These are phyloP conservation scores for Danio jaintianensis DNA, from an alignment of 2,797 vertebrate species.

Conservation along the genomic window DNA sequence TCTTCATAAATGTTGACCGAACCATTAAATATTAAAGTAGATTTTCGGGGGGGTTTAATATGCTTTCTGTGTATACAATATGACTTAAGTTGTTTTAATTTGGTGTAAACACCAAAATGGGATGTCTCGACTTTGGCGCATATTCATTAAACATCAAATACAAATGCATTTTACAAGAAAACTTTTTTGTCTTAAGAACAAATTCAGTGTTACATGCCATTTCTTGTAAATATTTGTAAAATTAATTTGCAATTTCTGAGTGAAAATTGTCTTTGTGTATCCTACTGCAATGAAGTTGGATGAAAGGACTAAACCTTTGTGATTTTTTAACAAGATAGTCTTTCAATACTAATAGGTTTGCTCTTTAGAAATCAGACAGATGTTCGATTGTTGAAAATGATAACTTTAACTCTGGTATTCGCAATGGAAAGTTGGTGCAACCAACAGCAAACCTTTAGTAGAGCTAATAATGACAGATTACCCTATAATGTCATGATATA, in stretches of 20 bases:
- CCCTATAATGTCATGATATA: constrained; percentile 58
- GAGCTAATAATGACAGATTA: constrained; percentile 31
- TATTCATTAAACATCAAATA: constrained; percentile 15
- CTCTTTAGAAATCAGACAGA: constrained; percentile 7
- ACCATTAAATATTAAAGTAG: no score
- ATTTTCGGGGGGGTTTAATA: no score
- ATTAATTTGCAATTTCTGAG: not conserved
- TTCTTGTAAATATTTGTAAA: not conserved
- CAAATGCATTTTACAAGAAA: not conserved
- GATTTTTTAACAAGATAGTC: no score
- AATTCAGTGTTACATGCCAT: not conserved
- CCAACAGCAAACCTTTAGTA: not conserved
- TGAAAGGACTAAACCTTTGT: no score
- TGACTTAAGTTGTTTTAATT: no score
- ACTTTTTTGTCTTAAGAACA: no score
- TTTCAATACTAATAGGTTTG: not conserved
- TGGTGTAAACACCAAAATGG: no score
- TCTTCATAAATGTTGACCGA: no score
- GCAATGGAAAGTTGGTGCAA: not conserved
- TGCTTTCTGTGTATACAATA: no score
- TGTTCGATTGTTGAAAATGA: not conserved
- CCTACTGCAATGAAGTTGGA: not conserved
- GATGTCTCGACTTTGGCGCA: no score
- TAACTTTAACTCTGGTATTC: not conserved
- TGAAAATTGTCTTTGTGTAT: not conserved